Evolutionary conservation across 1,140 invertebrate species (phyloP).

Genomic region (Aphelinus certus): DNA sequence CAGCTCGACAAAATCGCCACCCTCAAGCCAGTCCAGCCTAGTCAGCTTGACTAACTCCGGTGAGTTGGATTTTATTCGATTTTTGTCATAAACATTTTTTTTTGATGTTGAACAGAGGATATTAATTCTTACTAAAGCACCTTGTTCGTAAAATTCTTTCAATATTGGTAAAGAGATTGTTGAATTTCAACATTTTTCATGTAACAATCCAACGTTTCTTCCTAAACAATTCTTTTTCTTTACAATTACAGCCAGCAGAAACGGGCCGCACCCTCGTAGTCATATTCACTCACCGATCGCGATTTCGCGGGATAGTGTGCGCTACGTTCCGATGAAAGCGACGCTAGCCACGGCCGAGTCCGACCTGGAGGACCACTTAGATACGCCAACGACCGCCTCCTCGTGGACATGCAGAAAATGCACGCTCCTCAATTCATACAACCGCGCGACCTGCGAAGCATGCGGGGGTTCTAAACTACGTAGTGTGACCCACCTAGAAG

Average conservation of each 20-base stretch:
- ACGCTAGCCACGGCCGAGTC: slow-evolving; percentile 62
- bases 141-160: not conserved
- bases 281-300: slow-evolving; percentile 58
- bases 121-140: not conserved
- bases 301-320: slow-evolving; percentile 62
- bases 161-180: not conserved
- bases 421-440: slow-evolving; percentile 80
- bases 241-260: slow-evolving; percentile 52
- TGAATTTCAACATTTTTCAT: no score
- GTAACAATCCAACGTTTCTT: no score
- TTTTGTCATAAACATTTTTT: not conserved
- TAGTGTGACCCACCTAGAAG: slow-evolving; percentile 72
- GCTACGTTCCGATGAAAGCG: slow-evolving; percentile 65
- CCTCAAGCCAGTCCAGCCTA: slow-evolving; percentile 74
- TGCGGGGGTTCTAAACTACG: slow-evolving; percentile 84
- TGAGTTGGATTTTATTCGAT: slow-evolving; percentile 3
- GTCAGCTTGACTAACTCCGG: slow-evolving; percentile 70
- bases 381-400: slow-evolving; percentile 37
- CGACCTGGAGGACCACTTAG: slow-evolving; percentile 58
- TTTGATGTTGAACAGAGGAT: no score
- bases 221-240: not conserved
- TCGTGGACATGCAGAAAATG: slow-evolving; percentile 90
- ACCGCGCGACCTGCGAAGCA: slow-evolving; percentile 77
- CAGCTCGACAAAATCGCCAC: slow-evolving; percentile 71
- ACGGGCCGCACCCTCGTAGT: slow-evolving; percentile 55